A percentile compares a stretch with the other conserved stretches of the same genome.
Conservation (phyloP, 2,797 vertebrate genomes). For the Vireo griseus region DNA sequence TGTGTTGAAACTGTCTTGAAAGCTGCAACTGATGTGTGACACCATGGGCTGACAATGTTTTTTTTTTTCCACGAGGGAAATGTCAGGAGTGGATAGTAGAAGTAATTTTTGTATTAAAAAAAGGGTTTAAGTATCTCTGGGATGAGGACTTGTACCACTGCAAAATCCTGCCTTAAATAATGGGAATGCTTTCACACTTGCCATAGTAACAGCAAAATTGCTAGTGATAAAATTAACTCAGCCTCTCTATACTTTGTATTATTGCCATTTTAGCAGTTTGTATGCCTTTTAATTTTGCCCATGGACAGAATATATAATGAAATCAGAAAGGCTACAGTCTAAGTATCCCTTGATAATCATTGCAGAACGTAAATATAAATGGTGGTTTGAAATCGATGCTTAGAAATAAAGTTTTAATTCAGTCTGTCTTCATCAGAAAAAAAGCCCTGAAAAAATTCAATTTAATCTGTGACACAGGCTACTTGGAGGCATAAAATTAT, state of each 20-base stretch:
- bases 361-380: neutral
- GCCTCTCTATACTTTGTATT: neutral
- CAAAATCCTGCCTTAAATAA: neutral
- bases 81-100: neutral
- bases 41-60: neutral
- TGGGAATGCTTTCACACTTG: neutral
- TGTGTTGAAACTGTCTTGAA: neutral
- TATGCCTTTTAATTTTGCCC: neutral
- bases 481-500: neutral
- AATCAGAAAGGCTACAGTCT: neutral
- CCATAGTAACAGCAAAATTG: slow-evolving; percentile 27
- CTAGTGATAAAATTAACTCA: slow-evolving; percentile 25
- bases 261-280: neutral
- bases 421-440: neutral
- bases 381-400: neutral
- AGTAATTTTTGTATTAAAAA: neutral
- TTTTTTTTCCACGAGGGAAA: neutral
- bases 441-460: neutral
- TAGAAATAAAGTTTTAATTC: neutral
- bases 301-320: neutral
- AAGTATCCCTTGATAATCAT: neutral
- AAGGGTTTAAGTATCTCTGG: neutral
- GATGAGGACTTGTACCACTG: neutral
- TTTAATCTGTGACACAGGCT: neutral
- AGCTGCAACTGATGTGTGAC: accelerated